Evolutionary conservation across 2,888 invertebrate species (phyloP).

Genomic region (Nemotelus nigrinus): DNA sequence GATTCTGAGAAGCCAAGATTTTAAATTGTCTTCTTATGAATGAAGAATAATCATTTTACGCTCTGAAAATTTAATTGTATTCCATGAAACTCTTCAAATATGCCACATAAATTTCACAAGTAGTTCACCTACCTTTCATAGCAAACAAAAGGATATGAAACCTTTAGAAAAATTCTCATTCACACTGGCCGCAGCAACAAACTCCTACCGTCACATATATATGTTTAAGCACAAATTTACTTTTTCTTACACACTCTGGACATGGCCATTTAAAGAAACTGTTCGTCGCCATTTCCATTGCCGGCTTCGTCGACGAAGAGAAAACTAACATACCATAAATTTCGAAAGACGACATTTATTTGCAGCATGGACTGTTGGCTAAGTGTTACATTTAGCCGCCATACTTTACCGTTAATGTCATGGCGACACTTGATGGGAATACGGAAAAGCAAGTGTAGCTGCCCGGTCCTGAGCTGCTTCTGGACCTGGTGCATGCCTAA

Average conservation of each 20-base stretch:
- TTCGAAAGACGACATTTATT: slow-evolving; percentile 39
- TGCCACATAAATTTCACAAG: too few species aligned
- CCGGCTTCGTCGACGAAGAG: neutral
- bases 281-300: neutral
- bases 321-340: slow-evolving; percentile 42
- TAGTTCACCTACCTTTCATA: too few species aligned
- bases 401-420: slow-evolving; percentile 44
- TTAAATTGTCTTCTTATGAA: too few species aligned
- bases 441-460: slow-evolving; percentile 4
- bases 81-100: too few species aligned
- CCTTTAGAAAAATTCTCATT: slow-evolving; percentile 12
- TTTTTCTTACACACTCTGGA: too few species aligned
- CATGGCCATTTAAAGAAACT: slow-evolving; percentile 32
- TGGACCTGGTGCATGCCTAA: slow-evolving; percentile 37
- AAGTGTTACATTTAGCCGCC: slow-evolving; percentile 43
- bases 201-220: neutral
- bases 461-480: neutral
- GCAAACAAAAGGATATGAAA: slow-evolving; percentile 18
- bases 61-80: too few species aligned
- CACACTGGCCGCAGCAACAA: neutral
- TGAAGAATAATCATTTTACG: too few species aligned
- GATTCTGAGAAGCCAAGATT: too few species aligned
- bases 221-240: neutral
- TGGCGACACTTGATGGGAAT: slow-evolving; percentile 26
- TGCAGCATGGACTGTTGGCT: slow-evolving; percentile 40